Evolutionary conservation across 2,888 invertebrate genomes (phyloP), one percentile per base, ranked within the genome.

Genomic region (Iphiclides podalirius): DNA sequence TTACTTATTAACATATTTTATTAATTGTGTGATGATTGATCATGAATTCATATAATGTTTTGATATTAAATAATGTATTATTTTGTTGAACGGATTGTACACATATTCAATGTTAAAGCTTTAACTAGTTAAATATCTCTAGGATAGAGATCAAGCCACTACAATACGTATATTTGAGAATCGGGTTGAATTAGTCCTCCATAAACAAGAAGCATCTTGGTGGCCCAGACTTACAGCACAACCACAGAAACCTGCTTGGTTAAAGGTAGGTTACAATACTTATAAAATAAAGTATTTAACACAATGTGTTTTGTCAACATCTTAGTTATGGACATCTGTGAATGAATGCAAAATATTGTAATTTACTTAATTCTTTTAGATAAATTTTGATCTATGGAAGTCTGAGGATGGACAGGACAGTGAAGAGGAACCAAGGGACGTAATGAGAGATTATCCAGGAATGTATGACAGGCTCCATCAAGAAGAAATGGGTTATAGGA

Each of bases 351-450:
- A n/a, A n/a, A n/a, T n/a, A n/a, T n/a, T n/a, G n/a, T n/a, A n/a
- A n/a, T n/a, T n/a, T n/a, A n/a, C n/a, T n/a, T n/a, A n/a, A n/a
- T n/a, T n/a, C 26, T 45, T 44, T 12, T 14, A 91, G 91, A 93
- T 97, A 59, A 97, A 98, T 85, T 97, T 97, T 85, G 97, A 98
- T 76, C 91, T 94, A 47, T 97, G 97, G 94, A 93, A 93, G 65
- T 92, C 93, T 2, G 95, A 95, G 64, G 95, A 95, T 58, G 93
- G 92, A 33, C 90, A 90, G 9, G 92, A 93, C 48, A 93, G 92
- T 35, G 92, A 93, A 7, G 92, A 94, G 35, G 92, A 91, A 62
- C 90, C 84, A 11, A 90, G 94, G 34, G 93, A 96, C 72, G 87
- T 96, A 8, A 91, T 92, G 80, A 91, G 91, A 53, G 96, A 96